Base-by-base conservation (phyloP, 2,888 invertebrate species). In the Exephanes ischioxanthus region DNA sequence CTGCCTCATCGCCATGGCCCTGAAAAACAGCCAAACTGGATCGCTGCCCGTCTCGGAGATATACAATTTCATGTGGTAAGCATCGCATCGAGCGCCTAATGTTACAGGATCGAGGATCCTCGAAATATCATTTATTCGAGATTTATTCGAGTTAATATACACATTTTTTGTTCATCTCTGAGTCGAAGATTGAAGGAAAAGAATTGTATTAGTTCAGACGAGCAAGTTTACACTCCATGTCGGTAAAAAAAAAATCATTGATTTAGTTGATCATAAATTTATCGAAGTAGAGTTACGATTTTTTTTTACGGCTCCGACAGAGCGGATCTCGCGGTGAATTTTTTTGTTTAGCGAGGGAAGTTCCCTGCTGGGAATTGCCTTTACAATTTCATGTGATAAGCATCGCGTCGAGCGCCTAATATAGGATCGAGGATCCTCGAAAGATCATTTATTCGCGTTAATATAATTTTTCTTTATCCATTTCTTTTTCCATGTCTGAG, bases 61-160 rank as follows among this genome's bases (percentile, higher is more conserved):
- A 90, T 99, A 99, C 94, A 98, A 98, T 94, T 99, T 99, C 93
- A 99, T 99, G 97, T 99, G 98, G 97, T 98, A 95, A 96, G 97
- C 95, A 51, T 81, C 30, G 45, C 33, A 14, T 22, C 33, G n/a
- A 33, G 16, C 33, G 30, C 1, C 33, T 30, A 26, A 58, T 22
- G 6, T 22, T 33, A 9, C 3, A 61, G 16, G 61, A 61, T 22
- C 26, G 11, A 16, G 14, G 14, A 26, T 14, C 14, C 26, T 30
- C 14, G 30, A 61, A 30, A 61, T 1, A 26, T 61, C 1, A 26
- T 30, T 26, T 30, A 7, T 55, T 58, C 0, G 1, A 22, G 22
- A 53, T 53, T 5, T 53, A 6, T 33, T 33, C 33, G 33, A 33
- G 33, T 33, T 6, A 0, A 33, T 33, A 33, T 33, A 48, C 11